phyloP scores from a whole-genome alignment of 2,113 vertebrate species.

The Cacatua alba region DNA sequence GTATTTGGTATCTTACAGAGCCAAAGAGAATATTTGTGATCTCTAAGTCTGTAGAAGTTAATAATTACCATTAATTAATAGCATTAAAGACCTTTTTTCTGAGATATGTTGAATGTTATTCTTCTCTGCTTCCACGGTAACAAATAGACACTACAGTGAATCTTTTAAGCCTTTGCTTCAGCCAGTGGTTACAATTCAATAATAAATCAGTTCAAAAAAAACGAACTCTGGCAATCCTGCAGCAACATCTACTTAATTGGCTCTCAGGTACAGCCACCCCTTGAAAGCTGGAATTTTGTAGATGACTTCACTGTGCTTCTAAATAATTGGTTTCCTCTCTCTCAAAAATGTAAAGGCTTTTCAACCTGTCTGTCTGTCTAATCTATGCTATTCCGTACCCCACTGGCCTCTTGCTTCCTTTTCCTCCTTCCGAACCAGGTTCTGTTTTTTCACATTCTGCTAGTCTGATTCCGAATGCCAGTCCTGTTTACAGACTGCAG shows the following conservation, averaged over 20 bases:
- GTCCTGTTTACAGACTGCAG: slow-evolving; percentile 19
- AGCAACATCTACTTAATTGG: slow-evolving; percentile 8
- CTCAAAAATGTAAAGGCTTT: slow-evolving; percentile 11
- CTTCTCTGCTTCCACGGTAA: neutral
- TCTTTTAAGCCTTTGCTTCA: slow-evolving; percentile 37
- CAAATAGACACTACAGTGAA: neutral
- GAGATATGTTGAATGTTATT: neutral
- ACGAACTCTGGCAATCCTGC: neutral
- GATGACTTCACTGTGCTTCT: neutral
- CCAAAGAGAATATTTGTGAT: neutral
- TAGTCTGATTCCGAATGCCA: slow-evolving; percentile 54
- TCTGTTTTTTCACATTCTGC: slow-evolving; percentile 40
- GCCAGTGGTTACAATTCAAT: slow-evolving; percentile 15
- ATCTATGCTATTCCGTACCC: neutral
- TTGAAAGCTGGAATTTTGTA: neutral
- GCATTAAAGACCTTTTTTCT: neutral
- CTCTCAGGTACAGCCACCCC: neutral
- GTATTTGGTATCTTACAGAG: neutral
- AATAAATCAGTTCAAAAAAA: neutral
- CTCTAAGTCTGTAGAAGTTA: neutral
- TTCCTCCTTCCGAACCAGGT: slow-evolving; percentile 17
- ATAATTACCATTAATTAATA: neutral
- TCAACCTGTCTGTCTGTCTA: neutral
- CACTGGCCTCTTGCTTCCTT: slow-evolving; percentile 14
- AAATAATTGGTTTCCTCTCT: slow-evolving; percentile 28